phyloP scores from a whole-genome alignment of 64 coral and sea anemone species.

The Porites australiensis region DNA sequence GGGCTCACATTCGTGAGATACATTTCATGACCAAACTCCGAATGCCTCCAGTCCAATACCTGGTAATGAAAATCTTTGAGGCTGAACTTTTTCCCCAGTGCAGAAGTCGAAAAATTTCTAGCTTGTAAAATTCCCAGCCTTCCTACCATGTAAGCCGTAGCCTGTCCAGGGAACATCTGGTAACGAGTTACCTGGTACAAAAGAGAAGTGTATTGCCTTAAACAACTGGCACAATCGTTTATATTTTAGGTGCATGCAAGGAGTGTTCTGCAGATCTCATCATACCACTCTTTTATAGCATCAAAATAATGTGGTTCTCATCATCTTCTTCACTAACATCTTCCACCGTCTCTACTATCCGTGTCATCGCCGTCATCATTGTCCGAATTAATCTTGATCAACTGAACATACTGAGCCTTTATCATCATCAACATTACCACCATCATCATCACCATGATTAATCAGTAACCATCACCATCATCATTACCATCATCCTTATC shows the following conservation, averaged over 20 bases:
- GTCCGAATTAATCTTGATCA: too few species aligned
- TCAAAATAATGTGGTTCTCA: too few species aligned
- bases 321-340: too few species aligned
- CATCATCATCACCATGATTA: too few species aligned
- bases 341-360: too few species aligned
- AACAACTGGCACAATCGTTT: not conserved
- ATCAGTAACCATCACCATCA: too few species aligned
- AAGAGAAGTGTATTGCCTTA: not conserved
- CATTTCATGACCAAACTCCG: too few species aligned
- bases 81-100: slow-evolving; percentile 24
- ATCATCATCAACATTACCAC: too few species aligned
- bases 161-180: slow-evolving; percentile 55
- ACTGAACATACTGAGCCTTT: too few species aligned
- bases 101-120: slow-evolving; percentile 27
- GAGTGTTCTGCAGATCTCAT: not conserved
- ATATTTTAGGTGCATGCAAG: not conserved
- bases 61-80: slow-evolving; percentile 77
- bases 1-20: too few species aligned
- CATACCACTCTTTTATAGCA: not conserved
- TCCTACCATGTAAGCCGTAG: slow-evolving; percentile 67
- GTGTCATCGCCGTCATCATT: too few species aligned
- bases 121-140: slow-evolving; percentile 41
- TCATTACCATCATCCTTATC: too few species aligned
- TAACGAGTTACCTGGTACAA: slow-evolving; percentile 53
- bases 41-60: not conserved